phyloP scores from a whole-genome alignment of 2,113 vertebrate genomes.

The Muntiacus reevesi region DNA sequence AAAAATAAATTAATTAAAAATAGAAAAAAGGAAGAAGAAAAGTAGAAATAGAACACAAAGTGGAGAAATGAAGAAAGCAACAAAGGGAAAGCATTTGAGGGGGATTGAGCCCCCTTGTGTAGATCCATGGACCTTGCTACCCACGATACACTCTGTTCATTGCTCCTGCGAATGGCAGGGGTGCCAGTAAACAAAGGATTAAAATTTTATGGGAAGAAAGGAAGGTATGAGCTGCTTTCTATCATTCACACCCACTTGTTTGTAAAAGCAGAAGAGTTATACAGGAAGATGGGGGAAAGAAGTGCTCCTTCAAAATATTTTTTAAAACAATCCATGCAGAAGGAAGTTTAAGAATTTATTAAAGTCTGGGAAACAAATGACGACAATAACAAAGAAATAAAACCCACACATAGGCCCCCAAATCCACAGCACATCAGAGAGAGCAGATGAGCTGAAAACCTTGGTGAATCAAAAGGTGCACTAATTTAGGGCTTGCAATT shows the following conservation, averaged over 20 bases:
- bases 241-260: neutral
- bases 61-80: neutral
- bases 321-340: conserved; percentile 5
- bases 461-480: neutral
- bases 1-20: neutral
- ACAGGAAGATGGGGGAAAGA: neutral
- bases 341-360: conserved; percentile 22
- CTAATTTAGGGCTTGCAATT: neutral
- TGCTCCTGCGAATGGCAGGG: neutral
- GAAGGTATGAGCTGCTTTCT: neutral
- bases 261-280: neutral
- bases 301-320: neutral
- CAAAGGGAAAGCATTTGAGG: neutral
- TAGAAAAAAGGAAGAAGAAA: neutral
- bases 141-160: neutral
- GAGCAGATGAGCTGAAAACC: neutral
- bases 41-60: neutral
- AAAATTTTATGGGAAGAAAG: neutral
- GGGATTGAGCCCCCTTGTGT: neutral
- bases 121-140: neutral
- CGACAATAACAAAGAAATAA: neutral
- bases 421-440: neutral
- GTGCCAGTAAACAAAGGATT: neutral
- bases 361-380: neutral
- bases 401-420: neutral